Base-by-base conservation (phyloP, 2,797 vertebrate species). In the Danio tinwini region DNA sequence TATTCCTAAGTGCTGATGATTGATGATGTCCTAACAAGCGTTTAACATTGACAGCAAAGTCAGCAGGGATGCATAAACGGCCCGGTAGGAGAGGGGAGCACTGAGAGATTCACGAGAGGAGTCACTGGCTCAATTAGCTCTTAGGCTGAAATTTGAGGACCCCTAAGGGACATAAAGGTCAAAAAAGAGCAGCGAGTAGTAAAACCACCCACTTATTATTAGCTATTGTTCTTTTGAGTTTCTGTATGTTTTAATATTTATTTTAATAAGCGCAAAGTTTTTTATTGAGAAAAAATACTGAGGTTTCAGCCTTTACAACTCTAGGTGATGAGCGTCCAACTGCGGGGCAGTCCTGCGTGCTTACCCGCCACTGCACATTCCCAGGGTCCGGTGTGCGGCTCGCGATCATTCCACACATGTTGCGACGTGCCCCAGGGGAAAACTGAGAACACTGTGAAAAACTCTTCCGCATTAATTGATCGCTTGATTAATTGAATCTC, bases 1-100 rank as follows among this genome's bases (percentile, higher is more conserved):
- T 92, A 90, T 91, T 92, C 91, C 89, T 93, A 93, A 94, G 90
- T 92, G 89, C 86, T 81, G 68, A 82, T 93, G 93, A 95, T 94
- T 93, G 89, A 94, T 92, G 93, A 78, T 80, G 86, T 76, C 89
- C 93, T 94, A 95, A 95, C 93, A 92, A 95, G 93, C 92, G 87
- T 93, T 91, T 92, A 93, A 94, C 93, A 95, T 89, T 92, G 91
- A 93, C 92, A 93, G 93, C 91, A 61, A 88, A 92, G 93, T 94
- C 93, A 93, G 93, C 93, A 92, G 92, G 93, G 88, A 90, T 91
- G 91, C 85, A 92, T 91, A 93, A 93, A 92, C 91, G 85, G 88
- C 89, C 85, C 90, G 74, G 82, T 89, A 88, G 90, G 91, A 90
- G 88, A 74, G 74, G 84, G 81, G 67, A 59, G 77, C 82, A 82